phyloP scores from a whole-genome alignment of 1,140 invertebrate species.

The Musca vetustissima region DNA sequence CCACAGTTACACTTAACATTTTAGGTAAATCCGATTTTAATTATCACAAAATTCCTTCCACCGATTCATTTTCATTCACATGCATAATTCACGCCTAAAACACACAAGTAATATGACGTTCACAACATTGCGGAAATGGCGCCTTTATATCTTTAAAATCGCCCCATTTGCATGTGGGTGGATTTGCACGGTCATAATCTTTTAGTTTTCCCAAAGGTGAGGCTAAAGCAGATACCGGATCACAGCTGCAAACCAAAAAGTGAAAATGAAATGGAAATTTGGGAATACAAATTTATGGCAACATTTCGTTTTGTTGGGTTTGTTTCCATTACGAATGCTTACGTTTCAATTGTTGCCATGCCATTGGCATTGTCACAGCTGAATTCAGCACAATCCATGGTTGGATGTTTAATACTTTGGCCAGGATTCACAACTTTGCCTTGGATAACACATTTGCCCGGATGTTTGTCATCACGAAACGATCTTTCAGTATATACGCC shows the following conservation, averaged over 20 bases:
- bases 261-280: not conserved
- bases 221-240: slow-evolving; percentile 17
- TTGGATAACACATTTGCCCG: slow-evolving; percentile 14
- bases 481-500: slow-evolving; percentile 16
- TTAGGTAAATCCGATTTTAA: too few species aligned
- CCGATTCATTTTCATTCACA: not conserved
- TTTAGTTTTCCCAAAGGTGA: slow-evolving; percentile 16
- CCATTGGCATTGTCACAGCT: slow-evolving; percentile 25
- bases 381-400: slow-evolving; percentile 23
- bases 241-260: slow-evolving; percentile 20
- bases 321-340: not conserved
- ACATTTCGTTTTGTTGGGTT: not conserved
- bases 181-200: slow-evolving; percentile 17
- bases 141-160: slow-evolving; percentile 18
- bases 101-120: slow-evolving; percentile 21
- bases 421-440: slow-evolving; percentile 14
- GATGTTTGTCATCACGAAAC: slow-evolving; percentile 17
- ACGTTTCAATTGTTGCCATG: slow-evolving; percentile 27
- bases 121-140: slow-evolving; percentile 22
- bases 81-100: not conserved
- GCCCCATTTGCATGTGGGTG: slow-evolving; percentile 17
- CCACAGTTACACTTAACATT: too few species aligned
- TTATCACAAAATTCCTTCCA: too few species aligned
- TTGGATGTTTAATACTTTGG: slow-evolving; percentile 23
- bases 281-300: not conserved